These are phyloP conservation scores for Nephrotoma guestfalica DNA, from an alignment of 2,888 invertebrate species.

Conservation along the genomic window DNA sequence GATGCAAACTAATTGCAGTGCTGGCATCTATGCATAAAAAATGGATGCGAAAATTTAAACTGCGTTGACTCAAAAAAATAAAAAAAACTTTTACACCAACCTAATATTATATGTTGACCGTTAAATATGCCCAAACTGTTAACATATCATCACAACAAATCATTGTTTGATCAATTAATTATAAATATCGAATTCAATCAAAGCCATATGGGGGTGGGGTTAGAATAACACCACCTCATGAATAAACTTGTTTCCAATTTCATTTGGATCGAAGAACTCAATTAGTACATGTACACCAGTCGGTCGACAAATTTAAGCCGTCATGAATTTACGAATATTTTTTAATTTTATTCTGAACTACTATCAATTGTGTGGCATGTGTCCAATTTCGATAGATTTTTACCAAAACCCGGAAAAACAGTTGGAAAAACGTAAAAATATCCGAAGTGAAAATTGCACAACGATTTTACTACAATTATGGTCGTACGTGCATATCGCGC, in stretches of 20 bases:
- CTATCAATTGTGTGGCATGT: slow-evolving; percentile 5
- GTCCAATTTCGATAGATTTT: slow-evolving; percentile 2
- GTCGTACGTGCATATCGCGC: neutral
- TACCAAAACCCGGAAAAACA: neutral
- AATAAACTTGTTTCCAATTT: neutral
- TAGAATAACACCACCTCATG: neutral
- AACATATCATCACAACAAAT: neutral
- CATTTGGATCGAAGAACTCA: neutral
- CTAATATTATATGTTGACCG: neutral
- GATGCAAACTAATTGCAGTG: too few species aligned
- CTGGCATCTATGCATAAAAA: too few species aligned
- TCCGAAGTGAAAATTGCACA: neutral
- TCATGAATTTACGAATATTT: neutral
- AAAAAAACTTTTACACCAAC: neutral
- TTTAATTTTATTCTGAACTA: neutral
- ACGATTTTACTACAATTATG: neutral
- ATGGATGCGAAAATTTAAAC: too few species aligned
- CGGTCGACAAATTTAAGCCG: neutral
- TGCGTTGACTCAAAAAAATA: too few species aligned
- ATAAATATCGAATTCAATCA: neutral
- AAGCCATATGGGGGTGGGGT: neutral
- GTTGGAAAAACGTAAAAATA: neutral
- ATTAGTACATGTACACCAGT: neutral
- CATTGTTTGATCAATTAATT: neutral
- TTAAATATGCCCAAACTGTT: neutral